Conservation (phyloP, 2,888 invertebrate genomes). For the Notodonta ziczac region DNA sequence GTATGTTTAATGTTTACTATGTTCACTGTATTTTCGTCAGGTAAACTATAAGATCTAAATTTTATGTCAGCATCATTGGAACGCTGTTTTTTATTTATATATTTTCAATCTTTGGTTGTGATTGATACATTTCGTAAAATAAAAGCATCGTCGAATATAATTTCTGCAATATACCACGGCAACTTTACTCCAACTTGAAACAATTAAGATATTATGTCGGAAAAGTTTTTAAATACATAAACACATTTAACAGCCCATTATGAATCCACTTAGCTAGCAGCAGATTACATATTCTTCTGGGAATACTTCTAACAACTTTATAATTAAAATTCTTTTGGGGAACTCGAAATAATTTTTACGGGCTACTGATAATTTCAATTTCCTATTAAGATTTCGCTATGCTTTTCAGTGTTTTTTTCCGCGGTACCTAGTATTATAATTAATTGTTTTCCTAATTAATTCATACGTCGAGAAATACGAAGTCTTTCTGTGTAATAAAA, state of each 20-base stretch:
- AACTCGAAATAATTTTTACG: constrained; percentile 61
- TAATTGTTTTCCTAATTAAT: too few species aligned
- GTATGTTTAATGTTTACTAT: too few species aligned
- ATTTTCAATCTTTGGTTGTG: background rate
- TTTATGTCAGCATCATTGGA: too few species aligned
- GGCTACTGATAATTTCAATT: constrained; percentile 67
- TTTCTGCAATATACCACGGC: background rate
- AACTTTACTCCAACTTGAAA: background rate
- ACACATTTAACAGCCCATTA: constrained; percentile 68
- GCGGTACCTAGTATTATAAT: background rate
- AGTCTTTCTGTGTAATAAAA: too few species aligned
- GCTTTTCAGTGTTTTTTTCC: constrained; percentile 6
- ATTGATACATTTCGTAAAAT: background rate
- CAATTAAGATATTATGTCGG: constrained; percentile 17
- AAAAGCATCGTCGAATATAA: background rate
- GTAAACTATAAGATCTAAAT: too few species aligned
- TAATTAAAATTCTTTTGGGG: constrained; percentile 76
- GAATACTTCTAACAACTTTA: constrained; percentile 73
- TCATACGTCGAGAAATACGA: too few species aligned
- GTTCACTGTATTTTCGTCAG: too few species aligned
- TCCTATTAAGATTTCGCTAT: constrained; percentile 51
- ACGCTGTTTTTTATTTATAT: too few species aligned
- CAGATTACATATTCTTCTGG: constrained; percentile 75
- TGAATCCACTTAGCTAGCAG: constrained; percentile 70
- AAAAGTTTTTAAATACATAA: constrained; percentile 35